Conservation (phyloP, 2,797 vertebrate genomes). For the Oryzias sinensis region DNA sequence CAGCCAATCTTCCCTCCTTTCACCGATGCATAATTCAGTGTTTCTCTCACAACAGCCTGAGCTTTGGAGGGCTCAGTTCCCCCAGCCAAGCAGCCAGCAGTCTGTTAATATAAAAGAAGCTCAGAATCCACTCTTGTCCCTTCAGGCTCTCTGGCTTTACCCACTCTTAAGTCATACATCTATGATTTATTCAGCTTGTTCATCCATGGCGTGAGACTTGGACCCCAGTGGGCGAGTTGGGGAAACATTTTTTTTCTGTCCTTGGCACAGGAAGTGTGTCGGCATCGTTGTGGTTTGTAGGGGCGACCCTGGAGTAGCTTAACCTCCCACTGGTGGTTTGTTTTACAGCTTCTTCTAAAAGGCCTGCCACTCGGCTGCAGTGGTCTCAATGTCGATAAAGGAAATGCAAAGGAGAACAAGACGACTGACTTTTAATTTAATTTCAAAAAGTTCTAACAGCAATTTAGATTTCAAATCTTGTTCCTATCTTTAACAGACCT, state of each 20-base stretch:
- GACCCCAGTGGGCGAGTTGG: conserved; percentile 60
- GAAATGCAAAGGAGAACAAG: conserved; percentile 53
- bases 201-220: conserved; percentile 59
- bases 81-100: conserved; percentile 73
- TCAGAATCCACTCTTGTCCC: conserved; percentile 68
- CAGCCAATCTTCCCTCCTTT: conserved; percentile 66
- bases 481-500: no score
- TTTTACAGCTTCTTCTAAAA: conserved; percentile 58
- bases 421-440: conserved; percentile 1
- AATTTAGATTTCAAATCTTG: no score
- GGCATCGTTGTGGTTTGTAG: conserved; percentile 61
- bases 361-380: conserved; percentile 42
- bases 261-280: conserved; percentile 70
- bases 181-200: conserved; percentile 75
- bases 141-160: conserved; percentile 66
- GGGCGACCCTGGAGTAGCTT: conserved; percentile 65
- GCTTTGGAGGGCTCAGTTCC: conserved; percentile 71
- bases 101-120: conserved; percentile 75
- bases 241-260: conserved; percentile 62
- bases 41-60: conserved; percentile 78
- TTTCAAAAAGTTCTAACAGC: no score
- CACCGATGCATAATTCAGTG: conserved; percentile 79
- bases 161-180: conserved; percentile 56
- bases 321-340: conserved; percentile 67
- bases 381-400: conserved; percentile 58